Conservation (phyloP, 2,113 vertebrate genomes). For the human (Homo sapiens) region GRCh38 chr12:41352501-41353000, state of each 20-base stretch:
- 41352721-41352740: neutral
- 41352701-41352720: conserved; percentile 34
- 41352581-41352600: neutral
- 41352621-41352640: neutral
- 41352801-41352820: neutral
- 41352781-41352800: neutral
- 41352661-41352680: neutral
- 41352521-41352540: conserved; percentile 21
- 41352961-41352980: neutral
- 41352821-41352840: neutral
- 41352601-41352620: neutral
- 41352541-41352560: conserved; percentile 34
- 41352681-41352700: neutral
- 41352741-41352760: neutral
- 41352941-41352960: neutral
- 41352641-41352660: neutral
- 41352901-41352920: neutral
- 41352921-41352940: neutral
- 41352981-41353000: neutral
- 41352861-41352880: neutral
- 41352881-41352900: neutral
- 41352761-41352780: neutral
- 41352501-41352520: conserved; percentile 4
- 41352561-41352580: neutral
- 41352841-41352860: neutral